Conservation (phyloP, 2,113 vertebrate species). For the Muscicapa adusta region DNA sequence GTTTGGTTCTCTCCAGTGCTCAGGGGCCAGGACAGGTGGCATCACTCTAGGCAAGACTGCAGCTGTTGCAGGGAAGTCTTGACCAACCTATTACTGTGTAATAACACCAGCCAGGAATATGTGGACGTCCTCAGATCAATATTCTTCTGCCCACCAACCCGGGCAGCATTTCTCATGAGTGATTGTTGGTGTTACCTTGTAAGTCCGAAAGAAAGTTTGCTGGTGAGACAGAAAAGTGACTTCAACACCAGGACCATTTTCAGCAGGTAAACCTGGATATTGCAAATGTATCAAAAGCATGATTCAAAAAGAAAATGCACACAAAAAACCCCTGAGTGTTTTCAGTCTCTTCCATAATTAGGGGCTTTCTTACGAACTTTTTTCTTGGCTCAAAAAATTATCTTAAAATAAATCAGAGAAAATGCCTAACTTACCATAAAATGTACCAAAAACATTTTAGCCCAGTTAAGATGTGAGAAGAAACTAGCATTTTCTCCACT, state of each 20-base stretch:
- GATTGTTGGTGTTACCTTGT: background rate
- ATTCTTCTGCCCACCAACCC: background rate
- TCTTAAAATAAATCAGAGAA: background rate
- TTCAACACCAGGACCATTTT: background rate
- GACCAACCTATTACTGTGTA: background rate
- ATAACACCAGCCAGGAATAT: background rate
- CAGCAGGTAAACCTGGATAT: background rate
- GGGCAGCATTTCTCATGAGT: fast-evolving
- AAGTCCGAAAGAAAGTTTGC: background rate
- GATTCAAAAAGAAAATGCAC: background rate
- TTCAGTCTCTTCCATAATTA: background rate
- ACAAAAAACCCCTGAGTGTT: background rate
- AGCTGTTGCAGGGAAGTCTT: background rate
- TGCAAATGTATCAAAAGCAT: background rate
- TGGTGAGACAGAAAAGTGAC: background rate
- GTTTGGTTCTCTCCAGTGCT: background rate
- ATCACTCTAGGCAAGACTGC: background rate
- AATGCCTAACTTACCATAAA: background rate
- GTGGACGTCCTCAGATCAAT: background rate
- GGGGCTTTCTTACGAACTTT: background rate
- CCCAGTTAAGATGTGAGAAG: background rate
- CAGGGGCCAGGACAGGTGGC: background rate
- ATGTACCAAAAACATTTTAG: background rate
- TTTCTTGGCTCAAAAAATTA: background rate
- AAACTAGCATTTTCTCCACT: background rate